These are phyloP conservation scores for Lepus americanus DNA, from an alignment of 2,113 vertebrate species.

Conservation along the genomic window DNA sequence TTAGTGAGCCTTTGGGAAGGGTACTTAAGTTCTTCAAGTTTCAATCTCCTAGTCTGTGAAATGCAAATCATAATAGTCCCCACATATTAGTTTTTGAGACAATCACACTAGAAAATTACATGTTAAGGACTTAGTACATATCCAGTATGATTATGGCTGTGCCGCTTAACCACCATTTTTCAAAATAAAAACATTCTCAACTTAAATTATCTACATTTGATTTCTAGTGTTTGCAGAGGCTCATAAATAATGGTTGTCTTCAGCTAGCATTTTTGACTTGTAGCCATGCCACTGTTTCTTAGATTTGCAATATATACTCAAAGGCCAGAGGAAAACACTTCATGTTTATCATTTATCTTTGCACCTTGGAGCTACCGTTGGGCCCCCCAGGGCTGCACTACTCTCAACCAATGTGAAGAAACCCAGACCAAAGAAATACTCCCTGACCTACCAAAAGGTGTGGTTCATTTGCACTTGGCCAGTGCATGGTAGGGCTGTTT, in stretches of 20 bases:
- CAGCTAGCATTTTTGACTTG: neutral
- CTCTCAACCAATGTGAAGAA: neutral
- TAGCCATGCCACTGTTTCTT: neutral
- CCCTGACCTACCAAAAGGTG: neutral
- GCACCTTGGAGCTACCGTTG: neutral
- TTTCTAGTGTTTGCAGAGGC: neutral
- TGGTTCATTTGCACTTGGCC: neutral
- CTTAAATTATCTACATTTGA: neutral
- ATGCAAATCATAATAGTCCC: neutral
- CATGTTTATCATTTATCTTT: constrained; percentile 27
- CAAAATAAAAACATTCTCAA: neutral
- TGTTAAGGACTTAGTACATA: neutral
- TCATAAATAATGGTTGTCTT: neutral
- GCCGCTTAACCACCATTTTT: neutral
- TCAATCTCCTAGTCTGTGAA: neutral
- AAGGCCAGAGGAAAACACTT: neutral
- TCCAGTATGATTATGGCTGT: neutral
- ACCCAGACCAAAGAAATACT: constrained; percentile 4
- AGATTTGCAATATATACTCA: neutral
- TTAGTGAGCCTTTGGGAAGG: neutral
- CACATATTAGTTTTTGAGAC: neutral
- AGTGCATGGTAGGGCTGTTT: neutral
- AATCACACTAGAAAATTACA: neutral
- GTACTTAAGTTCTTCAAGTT: neutral
- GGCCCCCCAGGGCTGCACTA: neutral